Base-by-base conservation (phyloP, 2,888 invertebrate genomes). In the Megamerina dolium region DNA sequence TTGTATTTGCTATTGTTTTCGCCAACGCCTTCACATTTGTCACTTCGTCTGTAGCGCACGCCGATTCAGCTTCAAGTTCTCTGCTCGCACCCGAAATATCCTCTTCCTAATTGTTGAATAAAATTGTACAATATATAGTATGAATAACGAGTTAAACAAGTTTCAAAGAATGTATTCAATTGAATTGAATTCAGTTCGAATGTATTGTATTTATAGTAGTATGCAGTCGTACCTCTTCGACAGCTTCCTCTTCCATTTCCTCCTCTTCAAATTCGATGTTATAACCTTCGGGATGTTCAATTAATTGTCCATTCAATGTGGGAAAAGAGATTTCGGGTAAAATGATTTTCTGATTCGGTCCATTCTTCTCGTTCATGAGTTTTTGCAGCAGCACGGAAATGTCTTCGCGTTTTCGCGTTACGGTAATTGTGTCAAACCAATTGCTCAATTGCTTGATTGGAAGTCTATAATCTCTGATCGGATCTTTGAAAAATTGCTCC, bases 401-500 rank as follows among this genome's bases (percentile, higher is more conserved):
- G 54, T 92, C 87, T 68, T 88, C 87, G 43, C 95, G 77, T 73
- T 95, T 95, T 43, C 82, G 77, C 3, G 85, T 85, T 0, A 93
- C 89, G 4, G 81, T 75, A 46, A 88, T 82, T 61, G 86, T 84
- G 50, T 86, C 82, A 67, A 95, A 95, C 95, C 94, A 95, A 61
- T 81, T 80, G 41, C 80, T 77, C 48, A 94, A 72, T 49, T 84
- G 81, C 66, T 84, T 85, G 56, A 94, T 89, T 19, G 94, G 93
- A 54, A 88, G 73, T 38, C 79, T 73, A 62, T 87, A 94, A 70
- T 91, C 87, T 54, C 77, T 75, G 42, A 94, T 81, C 1, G 93
- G 92, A 61, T 82, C 81, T 77, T 83, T 80, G 70, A 95, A 94
- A 74, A 99, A 96, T 48, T 87, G 87, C 73, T 99, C 96, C 5